Base-by-base conservation (phyloP, 1,140 invertebrate genomes). In the Acromyrmex echinatior region DNA sequence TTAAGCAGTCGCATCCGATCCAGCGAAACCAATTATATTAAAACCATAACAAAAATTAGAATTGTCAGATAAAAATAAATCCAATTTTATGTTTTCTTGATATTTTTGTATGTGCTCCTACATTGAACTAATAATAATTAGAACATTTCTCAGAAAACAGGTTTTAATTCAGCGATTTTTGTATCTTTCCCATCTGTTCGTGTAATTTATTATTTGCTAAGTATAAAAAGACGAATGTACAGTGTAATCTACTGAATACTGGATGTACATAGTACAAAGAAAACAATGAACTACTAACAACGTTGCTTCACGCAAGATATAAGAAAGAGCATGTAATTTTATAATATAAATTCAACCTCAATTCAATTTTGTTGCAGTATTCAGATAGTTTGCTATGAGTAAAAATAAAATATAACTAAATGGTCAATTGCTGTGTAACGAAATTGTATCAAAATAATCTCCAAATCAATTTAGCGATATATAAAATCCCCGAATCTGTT, bases 291-390 rank as follows among this genome's bases (percentile, higher is more conserved):
- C 18, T 79, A 5, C 0, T 70, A 80, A 80, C 3, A 25, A 56
- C n/a, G 45, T 21, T 81, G 21, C 14, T 58, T 49, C 10, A 16
- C 25, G 9, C 7, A 16, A 45, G 4, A 28, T 53, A 56, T 21
- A 45, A 45, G 39, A 78, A 21, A 63, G 21, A 21, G 56, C 51
- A 80, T 68, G 2, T 31, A 21, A 7, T 39, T 39, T 39, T 39
- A 80, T 68, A 58, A 39, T 39, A 80, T 68, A 58, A 39, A 74
- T 21, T 58, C 28, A 3, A 80, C 10, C 39, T 45, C 35, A 35
- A 60, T 39, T 77, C 21, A 25, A 63, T 16, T 9, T 62, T 7
- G 18, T 39, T 66, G 62, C 49, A 68, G 7, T 35, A 51, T 80
- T 35, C 14, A 39, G 0, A 25, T 21, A 2, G 7, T 31, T 76